Evolutionary conservation across 2,888 invertebrate genomes (phyloP).

Genomic region (Elysia crispata): DNA sequence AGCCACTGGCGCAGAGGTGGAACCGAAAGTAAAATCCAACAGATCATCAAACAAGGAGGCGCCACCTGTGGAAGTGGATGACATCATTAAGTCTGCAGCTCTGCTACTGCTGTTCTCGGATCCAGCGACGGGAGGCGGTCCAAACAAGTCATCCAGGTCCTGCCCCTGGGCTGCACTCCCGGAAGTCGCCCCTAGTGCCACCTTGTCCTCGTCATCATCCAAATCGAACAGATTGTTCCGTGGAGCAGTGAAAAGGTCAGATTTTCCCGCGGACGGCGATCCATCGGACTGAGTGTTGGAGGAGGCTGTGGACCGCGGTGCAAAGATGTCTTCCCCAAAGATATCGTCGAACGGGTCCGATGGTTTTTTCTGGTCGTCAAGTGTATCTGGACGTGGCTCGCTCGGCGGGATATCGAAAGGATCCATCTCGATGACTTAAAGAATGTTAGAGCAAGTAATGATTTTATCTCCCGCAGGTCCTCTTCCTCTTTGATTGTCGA

Average conservation of each 20-base stretch:
- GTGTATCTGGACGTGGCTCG: background rate
- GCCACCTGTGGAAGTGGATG: no score
- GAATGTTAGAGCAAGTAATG: no score
- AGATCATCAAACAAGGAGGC: conserved; percentile 34
- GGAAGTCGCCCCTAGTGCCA: background rate
- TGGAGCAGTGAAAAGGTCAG: background rate
- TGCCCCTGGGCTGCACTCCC: background rate
- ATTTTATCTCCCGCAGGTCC: background rate
- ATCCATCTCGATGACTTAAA: conserved; percentile 14
- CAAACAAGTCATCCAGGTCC: background rate
- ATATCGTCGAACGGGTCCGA: background rate
- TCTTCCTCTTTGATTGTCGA: background rate
- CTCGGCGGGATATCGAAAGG: background rate
- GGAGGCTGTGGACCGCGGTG: background rate
- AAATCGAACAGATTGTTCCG: conserved; percentile 28
- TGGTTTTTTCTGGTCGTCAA: background rate
- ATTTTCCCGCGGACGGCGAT: no score
- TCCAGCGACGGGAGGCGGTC: background rate
- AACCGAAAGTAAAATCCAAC: conserved; percentile 31
- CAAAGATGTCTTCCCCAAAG: background rate
- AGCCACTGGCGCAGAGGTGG: background rate
- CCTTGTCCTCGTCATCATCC: background rate
- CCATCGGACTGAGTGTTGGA: background rate
- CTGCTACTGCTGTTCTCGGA: background rate
- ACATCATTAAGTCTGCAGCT: background rate